These are phyloP conservation scores for Stratiomys singularior DNA, from an alignment of 2,888 invertebrate genomes.

Conservation along the genomic window DNA sequence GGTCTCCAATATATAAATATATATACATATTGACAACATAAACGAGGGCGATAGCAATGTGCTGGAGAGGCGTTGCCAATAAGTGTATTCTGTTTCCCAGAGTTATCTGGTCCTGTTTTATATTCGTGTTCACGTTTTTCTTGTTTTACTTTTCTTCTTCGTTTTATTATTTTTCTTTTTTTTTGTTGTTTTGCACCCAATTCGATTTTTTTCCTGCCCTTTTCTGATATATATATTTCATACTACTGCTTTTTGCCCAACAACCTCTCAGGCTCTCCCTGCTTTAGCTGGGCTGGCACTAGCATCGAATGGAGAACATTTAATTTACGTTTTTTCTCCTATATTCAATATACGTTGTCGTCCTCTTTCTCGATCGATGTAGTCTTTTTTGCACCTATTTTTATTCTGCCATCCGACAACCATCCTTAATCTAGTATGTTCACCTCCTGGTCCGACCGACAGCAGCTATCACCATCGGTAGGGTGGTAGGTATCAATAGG, in stretches of 20 bases:
- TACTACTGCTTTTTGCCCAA: neutral
- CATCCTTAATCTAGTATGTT: neutral
- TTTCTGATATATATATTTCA: neutral
- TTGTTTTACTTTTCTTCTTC: slow-evolving; percentile 10
- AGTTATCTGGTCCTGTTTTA: slow-evolving; percentile 36
- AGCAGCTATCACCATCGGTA: neutral
- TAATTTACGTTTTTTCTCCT: slow-evolving; percentile 45
- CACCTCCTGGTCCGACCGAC: neutral
- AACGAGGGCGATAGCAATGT: neutral
- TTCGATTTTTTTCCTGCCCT: slow-evolving; percentile 29
- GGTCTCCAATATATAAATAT: slow-evolving; percentile 24
- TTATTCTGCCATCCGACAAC: neutral
- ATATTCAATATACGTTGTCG: slow-evolving; percentile 37
- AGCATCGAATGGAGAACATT: slow-evolving; percentile 38
- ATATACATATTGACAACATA: slow-evolving; percentile 17
- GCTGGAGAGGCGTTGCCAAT: slow-evolving; percentile 51
- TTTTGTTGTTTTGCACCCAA: slow-evolving; percentile 6
- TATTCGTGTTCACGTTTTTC: slow-evolving; percentile 17
- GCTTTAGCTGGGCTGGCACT: slow-evolving; percentile 26
- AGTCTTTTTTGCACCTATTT: slow-evolving; percentile 40
- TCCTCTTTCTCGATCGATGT: slow-evolving; percentile 37
- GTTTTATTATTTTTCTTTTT: slow-evolving; percentile 8
- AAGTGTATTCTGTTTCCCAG: slow-evolving; percentile 26
- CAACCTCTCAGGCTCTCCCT: neutral
- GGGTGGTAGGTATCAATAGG: slow-evolving; percentile 33